Evolutionary conservation across 2,113 vertebrate species (phyloP).

Genomic region (Baryphthengus martii): DNA sequence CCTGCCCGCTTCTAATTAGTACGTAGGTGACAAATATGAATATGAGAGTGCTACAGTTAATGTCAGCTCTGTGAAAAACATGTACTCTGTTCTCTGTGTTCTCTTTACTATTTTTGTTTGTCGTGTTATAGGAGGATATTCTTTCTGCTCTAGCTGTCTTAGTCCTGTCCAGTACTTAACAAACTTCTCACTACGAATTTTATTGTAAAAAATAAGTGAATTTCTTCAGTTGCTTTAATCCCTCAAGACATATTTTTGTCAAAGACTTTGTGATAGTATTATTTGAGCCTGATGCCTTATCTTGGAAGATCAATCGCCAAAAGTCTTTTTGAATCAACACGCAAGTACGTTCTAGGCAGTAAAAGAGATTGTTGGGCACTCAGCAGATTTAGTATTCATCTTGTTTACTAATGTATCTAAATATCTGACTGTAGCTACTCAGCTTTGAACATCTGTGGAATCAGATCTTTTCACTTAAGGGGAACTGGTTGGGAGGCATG

Average conservation of each 20-base stretch:
- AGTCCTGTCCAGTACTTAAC: background rate
- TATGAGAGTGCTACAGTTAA: background rate
- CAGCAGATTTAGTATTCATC: background rate
- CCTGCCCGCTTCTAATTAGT: background rate
- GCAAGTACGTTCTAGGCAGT: background rate
- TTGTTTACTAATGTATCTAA: background rate
- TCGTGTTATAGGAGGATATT: background rate
- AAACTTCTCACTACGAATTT: too few species aligned
- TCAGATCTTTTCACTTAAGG: background rate
- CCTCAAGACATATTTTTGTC: background rate
- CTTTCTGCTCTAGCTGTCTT: background rate
- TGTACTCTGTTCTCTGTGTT: background rate
- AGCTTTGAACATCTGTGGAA: background rate
- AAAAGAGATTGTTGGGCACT: background rate
- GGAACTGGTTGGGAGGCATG: background rate
- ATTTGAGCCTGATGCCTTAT: background rate
- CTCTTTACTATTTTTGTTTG: background rate
- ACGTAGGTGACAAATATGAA: background rate
- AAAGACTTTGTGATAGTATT: background rate
- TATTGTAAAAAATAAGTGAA: background rate
- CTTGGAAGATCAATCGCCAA: background rate
- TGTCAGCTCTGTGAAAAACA: background rate
- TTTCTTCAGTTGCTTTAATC: background rate
- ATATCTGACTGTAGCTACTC: background rate
- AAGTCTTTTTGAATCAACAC: background rate